These are phyloP conservation scores for Streblospio benedicti DNA, from an alignment of 1,140 invertebrate genomes.

Conservation along the genomic window DNA sequence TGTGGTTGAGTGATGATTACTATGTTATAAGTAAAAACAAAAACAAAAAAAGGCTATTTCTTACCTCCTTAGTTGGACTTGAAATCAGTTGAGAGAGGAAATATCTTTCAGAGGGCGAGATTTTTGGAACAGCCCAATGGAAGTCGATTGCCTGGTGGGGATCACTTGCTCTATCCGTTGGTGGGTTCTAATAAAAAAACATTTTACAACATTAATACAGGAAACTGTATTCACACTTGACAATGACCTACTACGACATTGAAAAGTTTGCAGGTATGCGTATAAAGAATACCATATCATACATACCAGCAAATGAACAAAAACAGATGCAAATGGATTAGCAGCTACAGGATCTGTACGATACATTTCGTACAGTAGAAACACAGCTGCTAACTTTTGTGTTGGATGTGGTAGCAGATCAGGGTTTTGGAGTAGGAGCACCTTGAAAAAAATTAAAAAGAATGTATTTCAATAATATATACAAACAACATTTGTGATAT, in stretches of 20 bases:
- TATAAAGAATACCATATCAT: background rate
- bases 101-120: conserved; percentile 53
- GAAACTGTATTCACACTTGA: too few relatives aligned
- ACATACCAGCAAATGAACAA: conserved; percentile 57
- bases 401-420: conserved; percentile 59
- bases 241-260: background rate
- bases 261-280: background rate
- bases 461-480: conserved; percentile 1
- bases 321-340: conserved; percentile 65
- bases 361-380: conserved; percentile 67
- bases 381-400: conserved; percentile 61
- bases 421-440: conserved; percentile 62
- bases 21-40: too few relatives aligned
- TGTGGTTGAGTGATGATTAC: too few relatives aligned
- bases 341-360: conserved; percentile 56
- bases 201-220: conserved; percentile 9
- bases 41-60: conserved; percentile 9
- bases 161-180: conserved; percentile 52
- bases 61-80: conserved; percentile 55
- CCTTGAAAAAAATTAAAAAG: conserved; percentile 45
- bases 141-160: conserved; percentile 50
- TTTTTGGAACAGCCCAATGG: conserved; percentile 54
- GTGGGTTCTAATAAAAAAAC: conserved; percentile 48
- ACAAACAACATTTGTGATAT: background rate
- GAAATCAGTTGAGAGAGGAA: conserved; percentile 56